Conservation (phyloP, 2,888 invertebrate genomes). For the Lithophane socia region DNA sequence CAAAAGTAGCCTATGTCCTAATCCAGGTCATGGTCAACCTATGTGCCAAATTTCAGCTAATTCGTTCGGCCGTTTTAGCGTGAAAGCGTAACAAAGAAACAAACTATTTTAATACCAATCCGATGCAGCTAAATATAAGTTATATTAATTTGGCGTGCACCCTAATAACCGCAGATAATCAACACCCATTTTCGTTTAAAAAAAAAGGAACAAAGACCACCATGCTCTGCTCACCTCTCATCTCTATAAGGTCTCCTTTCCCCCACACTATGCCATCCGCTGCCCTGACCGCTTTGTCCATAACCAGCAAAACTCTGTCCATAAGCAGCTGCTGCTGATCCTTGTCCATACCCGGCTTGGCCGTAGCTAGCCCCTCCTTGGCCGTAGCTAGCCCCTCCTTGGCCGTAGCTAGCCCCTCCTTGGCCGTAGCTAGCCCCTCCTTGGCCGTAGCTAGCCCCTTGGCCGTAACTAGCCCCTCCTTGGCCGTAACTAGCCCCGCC, state of each 20-base stretch:
- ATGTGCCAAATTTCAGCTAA: too few relatives aligned
- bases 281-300: slow-evolving; percentile 68
- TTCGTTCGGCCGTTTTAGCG: too few relatives aligned
- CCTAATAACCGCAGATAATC: background rate
- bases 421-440: slow-evolving; percentile 34
- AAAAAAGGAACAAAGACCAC: background rate
- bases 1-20: too few relatives aligned
- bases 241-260: slow-evolving; percentile 86
- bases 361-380: slow-evolving; percentile 33
- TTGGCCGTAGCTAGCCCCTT: slow-evolving; percentile 31
- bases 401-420: slow-evolving; percentile 32
- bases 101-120: background rate
- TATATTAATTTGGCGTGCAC: background rate
- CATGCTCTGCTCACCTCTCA: slow-evolving; percentile 77
- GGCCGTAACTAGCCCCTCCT: slow-evolving; percentile 30
- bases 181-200: background rate
- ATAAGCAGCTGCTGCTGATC: slow-evolving; percentile 42
- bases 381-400: slow-evolving; percentile 35
- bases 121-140: background rate
- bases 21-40: too few relatives aligned
- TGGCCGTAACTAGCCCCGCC: slow-evolving; percentile 32
- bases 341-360: slow-evolving; percentile 46
- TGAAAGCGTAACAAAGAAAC: too few relatives aligned
- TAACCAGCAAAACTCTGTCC: slow-evolving; percentile 63
- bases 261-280: slow-evolving; percentile 85